These are phyloP conservation scores for Alloscopus bannaensis DNA, from an alignment of 2,888 invertebrate species.

Conservation along the genomic window DNA sequence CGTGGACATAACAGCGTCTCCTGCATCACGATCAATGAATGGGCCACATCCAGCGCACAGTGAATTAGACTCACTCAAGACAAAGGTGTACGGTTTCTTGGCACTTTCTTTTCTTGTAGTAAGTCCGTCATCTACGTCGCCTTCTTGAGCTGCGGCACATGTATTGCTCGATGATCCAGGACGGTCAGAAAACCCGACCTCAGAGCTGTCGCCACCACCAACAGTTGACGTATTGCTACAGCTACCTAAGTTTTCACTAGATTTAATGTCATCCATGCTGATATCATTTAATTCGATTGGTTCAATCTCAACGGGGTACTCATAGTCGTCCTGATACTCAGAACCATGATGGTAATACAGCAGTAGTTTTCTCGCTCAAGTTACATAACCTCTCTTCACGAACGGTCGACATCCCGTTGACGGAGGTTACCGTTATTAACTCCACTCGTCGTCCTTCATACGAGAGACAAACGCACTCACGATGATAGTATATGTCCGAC, in stretches of 20 bases:
- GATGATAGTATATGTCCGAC: constrained; percentile 88
- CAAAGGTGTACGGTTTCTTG: constrained; percentile 67
- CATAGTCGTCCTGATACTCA: constrained; percentile 69
- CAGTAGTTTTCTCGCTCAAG: constrained; percentile 83
- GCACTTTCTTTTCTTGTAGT: constrained; percentile 22
- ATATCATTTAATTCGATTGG: constrained; percentile 23
- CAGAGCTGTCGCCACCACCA: background rate
- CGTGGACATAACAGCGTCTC: constrained; percentile 34
- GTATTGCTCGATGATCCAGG: background rate
- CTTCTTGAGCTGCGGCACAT: background rate
- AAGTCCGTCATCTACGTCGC: constrained; percentile 31
- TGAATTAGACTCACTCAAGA: constrained; percentile 68
- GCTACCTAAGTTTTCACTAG: constrained; percentile 12
- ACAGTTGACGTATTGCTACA: constrained; percentile 6
- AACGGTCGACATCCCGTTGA: constrained; percentile 84
- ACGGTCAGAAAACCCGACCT: background rate
- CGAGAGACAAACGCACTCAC: constrained; percentile 87
- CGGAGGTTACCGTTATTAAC: constrained; percentile 88
- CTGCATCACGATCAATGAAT: constrained; percentile 56
- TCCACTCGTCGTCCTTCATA: constrained; percentile 87
- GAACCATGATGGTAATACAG: constrained; percentile 74
- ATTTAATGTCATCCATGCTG: constrained; percentile 42
- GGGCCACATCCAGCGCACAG: constrained; percentile 71
- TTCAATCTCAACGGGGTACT: constrained; percentile 59
- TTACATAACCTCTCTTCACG: constrained; percentile 84